A percentile compares a stretch with the other conserved stretches of the same genome.
These are phyloP conservation scores for Drosophila sulfurigaster DNA, from an alignment of 1,140 invertebrate genomes.

Conservation along the genomic window DNA sequence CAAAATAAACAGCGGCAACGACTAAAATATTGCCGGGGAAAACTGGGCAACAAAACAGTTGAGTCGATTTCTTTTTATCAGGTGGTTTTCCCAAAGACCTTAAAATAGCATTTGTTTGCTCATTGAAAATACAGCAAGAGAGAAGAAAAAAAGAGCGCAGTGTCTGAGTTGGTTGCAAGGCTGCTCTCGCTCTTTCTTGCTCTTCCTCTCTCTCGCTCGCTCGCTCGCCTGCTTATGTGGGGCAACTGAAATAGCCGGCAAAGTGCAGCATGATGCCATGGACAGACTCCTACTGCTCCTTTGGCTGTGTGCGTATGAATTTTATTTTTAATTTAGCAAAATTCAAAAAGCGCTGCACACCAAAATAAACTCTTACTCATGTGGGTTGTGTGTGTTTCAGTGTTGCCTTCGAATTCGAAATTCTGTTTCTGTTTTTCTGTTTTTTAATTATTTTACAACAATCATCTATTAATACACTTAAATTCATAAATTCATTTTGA, in stretches of 20 bases:
- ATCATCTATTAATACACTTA: slow-evolving; percentile 49
- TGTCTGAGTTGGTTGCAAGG: background rate
- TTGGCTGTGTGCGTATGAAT: slow-evolving; percentile 39
- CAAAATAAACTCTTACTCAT: slow-evolving; percentile 79
- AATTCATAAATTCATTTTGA: slow-evolving; percentile 29
- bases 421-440: slow-evolving; percentile 7
- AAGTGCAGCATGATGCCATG: slow-evolving; percentile 33
- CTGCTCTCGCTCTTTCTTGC: slow-evolving; percentile 1
- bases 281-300: slow-evolving; percentile 14
- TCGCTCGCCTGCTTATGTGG: slow-evolving; percentile 59
- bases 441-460: slow-evolving; percentile 81
- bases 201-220: background rate
- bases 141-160: background rate
- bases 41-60: too few relatives aligned
- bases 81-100: slow-evolving; percentile 80
- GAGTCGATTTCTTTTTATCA: slow-evolving; percentile 60
- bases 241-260: slow-evolving; percentile 72
- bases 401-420: slow-evolving; percentile 52
- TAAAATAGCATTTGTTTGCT: slow-evolving; percentile 74
- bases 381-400: slow-evolving; percentile 39
- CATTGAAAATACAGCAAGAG: slow-evolving; percentile 41
- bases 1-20: slow-evolving; percentile 53
- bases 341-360: slow-evolving; percentile 70
- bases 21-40: slow-evolving; percentile 9
- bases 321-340: slow-evolving; percentile 82